These are phyloP conservation scores for Oscheius sp. DNA, from an alignment of 2,888 invertebrate species.

Conservation along the genomic window DNA sequence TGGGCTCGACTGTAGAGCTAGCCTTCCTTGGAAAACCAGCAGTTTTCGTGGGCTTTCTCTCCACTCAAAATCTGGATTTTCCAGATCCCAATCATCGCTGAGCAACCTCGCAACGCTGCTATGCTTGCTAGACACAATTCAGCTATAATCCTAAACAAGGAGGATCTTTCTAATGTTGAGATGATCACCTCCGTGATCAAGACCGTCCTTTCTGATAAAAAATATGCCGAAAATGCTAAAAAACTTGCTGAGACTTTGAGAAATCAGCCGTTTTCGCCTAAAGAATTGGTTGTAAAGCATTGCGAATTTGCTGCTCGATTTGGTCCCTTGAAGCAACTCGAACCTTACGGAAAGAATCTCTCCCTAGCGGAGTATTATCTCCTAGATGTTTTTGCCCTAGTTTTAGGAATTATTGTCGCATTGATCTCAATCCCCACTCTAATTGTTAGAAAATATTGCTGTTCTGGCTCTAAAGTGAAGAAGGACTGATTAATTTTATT, in stretches of 20 bases:
- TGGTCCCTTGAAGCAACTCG: neutral
- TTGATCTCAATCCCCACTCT: neutral
- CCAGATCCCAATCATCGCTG: conserved; percentile 49
- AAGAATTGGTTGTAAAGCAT: neutral
- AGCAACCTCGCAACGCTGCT: conserved; percentile 49
- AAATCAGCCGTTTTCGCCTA: neutral
- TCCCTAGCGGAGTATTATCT: neutral
- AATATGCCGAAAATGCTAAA: neutral
- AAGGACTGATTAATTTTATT: too few species aligned
- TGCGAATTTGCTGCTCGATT: neutral
- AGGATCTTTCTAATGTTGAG: conserved; percentile 32
- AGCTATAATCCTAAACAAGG: conserved; percentile 39
- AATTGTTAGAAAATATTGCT: neutral
- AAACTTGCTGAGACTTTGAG: neutral
- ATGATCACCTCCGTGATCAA: conserved; percentile 30
- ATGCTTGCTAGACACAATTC: conserved; percentile 45
- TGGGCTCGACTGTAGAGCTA: conserved; percentile 36
- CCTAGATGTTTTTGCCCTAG: neutral
- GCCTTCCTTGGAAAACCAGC: conserved; percentile 42
- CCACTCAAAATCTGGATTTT: neutral
- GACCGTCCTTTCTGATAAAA: conserved; percentile 37
- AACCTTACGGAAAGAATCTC: neutral
- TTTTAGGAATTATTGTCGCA: neutral
- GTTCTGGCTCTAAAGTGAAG: too few species aligned
- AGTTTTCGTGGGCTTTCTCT: conserved; percentile 27